phyloP scores from a whole-genome alignment of 2,888 invertebrate species.

The Flabesymbios commensalis region DNA sequence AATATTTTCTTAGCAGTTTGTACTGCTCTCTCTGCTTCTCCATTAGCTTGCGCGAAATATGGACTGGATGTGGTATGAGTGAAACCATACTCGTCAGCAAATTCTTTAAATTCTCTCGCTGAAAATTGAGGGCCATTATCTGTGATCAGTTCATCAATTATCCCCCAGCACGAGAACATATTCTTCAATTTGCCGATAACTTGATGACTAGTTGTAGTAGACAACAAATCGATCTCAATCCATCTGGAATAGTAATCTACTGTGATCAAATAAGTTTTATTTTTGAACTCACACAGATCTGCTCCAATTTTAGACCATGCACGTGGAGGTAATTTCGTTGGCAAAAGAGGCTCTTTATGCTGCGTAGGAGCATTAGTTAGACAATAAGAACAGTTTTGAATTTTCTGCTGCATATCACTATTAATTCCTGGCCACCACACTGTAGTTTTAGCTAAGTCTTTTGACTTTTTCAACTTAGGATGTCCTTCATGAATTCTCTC shows the following conservation, averaged over 20 bases:
- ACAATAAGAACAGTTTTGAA: constrained; percentile 23
- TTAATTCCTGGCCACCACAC: constrained; percentile 34
- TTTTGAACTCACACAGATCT: constrained; percentile 31
- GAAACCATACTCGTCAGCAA: neutral
- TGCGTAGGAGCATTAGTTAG: constrained; percentile 20
- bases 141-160: neutral
- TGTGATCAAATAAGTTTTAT: too few species aligned
- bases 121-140: constrained; percentile 5
- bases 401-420: constrained; percentile 13
- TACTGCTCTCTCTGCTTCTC: constrained; percentile 7
- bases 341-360: constrained; percentile 24
- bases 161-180: neutral
- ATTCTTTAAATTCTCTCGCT: neutral
- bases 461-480: constrained; percentile 1
- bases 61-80: constrained; percentile 2
- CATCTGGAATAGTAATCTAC: constrained; percentile 29
- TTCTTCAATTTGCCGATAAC: neutral
- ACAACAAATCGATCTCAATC: constrained; percentile 2
- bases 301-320: constrained; percentile 31
- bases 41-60: constrained; percentile 1
- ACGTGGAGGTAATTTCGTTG: constrained; percentile 22
- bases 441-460: constrained; percentile 1
- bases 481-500: constrained; percentile 32
- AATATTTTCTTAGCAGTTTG: constrained; percentile 4
- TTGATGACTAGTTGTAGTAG: neutral